Evolutionary conservation across 2,113 vertebrate species (phyloP).

Genomic region (Ceratotherium simum): DNA sequence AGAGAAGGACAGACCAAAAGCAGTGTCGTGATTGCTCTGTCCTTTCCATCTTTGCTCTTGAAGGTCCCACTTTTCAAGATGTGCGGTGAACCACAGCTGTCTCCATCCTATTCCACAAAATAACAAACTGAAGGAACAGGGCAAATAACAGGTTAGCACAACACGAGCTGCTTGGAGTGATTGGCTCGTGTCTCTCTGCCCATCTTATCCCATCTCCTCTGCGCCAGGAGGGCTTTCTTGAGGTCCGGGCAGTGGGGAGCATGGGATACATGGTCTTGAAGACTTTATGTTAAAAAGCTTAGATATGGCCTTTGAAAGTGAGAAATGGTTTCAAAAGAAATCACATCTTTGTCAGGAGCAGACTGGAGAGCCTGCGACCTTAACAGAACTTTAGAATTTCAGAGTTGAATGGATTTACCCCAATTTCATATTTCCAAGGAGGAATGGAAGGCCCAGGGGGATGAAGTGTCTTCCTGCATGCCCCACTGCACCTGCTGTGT

Average conservation of each 20-base stretch:
- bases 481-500: neutral
- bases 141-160: neutral
- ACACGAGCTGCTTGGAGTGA: neutral
- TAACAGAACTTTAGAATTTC: constrained; percentile 56
- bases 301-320: constrained; percentile 47
- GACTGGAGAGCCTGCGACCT: constrained; percentile 6
- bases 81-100: neutral
- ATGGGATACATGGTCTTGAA: neutral
- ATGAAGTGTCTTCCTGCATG: neutral
- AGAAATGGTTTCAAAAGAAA: constrained; percentile 55
- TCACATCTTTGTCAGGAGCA: constrained; percentile 34
- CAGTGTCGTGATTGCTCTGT: neutral
- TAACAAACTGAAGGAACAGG: constrained; percentile 36
- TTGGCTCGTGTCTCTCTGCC: neutral
- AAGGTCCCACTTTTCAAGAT: neutral
- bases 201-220: neutral
- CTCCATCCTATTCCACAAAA: constrained; percentile 24
- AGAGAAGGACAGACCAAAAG: neutral
- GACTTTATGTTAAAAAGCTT: constrained; percentile 50
- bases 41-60: neutral
- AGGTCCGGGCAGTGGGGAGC: neutral
- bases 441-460: constrained; percentile 21
- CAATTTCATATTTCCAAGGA: constrained; percentile 61
- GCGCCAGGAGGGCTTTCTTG: neutral
- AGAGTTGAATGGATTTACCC: constrained; percentile 43